Base-by-base conservation (phyloP, 2,113 vertebrate genomes). In the Carlito syrichta region DNA sequence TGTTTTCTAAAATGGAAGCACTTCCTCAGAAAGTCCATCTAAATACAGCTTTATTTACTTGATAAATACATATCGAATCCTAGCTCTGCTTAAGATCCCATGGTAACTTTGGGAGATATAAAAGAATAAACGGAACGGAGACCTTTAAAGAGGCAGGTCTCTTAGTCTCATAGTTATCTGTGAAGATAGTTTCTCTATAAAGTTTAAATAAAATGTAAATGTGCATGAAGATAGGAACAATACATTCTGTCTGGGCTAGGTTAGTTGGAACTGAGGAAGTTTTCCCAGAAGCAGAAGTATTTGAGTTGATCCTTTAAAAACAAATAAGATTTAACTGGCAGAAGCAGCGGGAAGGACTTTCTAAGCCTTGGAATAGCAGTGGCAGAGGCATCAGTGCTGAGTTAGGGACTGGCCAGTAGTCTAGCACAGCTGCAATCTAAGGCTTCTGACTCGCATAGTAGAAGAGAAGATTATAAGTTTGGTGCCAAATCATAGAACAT, bases 381-480 rank as follows among this genome's bases (percentile, higher is more conserved):
- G 0, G 32, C 30, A 45, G 38, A 89, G 38, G 1, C 0, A 0
- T 30, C 3, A 38, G 16, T 66, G 10, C n/a, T 48, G 30, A 32
- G 2, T 87, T 62, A 48, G 89, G 48, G 35, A 38, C 20, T 35
- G 43, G 9, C 58, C 58, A 17, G 23, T 0, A 2, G 4, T n/a
- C 32, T 16, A 6, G 30, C 2, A 4, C 17, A 60, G 2, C 45
- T 60, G 32, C 8, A 52, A 78, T 14, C 16, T 6, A 3, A 40
- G 32, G 23, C 5, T 76, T 87, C 86, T 79, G n/a, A 45, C 12
- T 32, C 10, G 40, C 25, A 1, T 4, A 13, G 30, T 48, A 8
- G 74, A 95, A 83, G 1, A 1, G n/a, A 45, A 93, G 62, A 25
- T 62, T 93, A 9, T 74, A 60, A 68, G 86, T 91, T 86, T 56